These are phyloP conservation scores for Calidris pugnax DNA, from an alignment of 2,113 vertebrate genomes.

Conservation along the genomic window DNA sequence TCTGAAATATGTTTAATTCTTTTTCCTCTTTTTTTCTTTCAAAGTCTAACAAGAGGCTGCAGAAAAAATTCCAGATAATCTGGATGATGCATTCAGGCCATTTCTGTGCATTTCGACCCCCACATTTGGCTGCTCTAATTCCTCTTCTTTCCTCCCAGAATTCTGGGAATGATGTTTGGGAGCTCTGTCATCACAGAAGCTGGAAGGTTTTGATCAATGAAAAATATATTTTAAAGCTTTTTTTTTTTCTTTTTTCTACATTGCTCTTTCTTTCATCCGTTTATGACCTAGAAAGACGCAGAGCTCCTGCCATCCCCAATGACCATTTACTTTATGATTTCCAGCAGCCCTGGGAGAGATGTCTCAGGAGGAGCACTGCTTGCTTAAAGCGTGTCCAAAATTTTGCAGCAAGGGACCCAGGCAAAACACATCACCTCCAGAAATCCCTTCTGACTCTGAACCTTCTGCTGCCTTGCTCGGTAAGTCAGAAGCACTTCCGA, in stretches of 20 bases:
- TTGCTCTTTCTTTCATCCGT: background rate
- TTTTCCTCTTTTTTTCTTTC: background rate
- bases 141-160: background rate
- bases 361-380: background rate
- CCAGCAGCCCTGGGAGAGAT: background rate
- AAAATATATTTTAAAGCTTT: background rate
- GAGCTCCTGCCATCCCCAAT: background rate
- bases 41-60: background rate
- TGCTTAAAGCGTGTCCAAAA: background rate
- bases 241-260: background rate
- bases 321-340: background rate
- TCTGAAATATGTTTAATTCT: constrained; percentile 7
- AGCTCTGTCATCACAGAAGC: background rate
- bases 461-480: background rate
- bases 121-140: background rate
- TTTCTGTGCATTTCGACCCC: background rate
- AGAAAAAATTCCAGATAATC: background rate
- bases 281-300: background rate
- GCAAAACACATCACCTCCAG: background rate
- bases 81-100: background rate
- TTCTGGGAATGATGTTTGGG: rapidly evolving
- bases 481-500: background rate
- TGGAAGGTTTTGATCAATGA: background rate
- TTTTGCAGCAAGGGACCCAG: background rate
- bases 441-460: background rate